Evolutionary conservation across 2,888 invertebrate species (phyloP), one percentile per base, ranked within the genome.

Genomic region (Chrysopilus asiliformis): DNA sequence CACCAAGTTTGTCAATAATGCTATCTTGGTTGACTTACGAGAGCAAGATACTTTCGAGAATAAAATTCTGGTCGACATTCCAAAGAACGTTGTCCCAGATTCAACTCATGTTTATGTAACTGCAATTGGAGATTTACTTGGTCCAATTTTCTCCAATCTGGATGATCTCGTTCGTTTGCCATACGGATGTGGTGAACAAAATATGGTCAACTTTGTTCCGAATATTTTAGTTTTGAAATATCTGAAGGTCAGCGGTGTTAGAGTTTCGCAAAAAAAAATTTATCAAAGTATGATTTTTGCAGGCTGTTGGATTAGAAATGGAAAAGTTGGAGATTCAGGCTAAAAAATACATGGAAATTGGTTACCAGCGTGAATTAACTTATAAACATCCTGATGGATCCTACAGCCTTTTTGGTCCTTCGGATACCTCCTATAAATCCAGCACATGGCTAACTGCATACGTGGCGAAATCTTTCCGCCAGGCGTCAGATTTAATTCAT

Each of bases 181-280:
- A 1, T 83, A 81, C 27, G 91, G 87, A 2, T 94, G 94, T 59
- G 89, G 95, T 1, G 86, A 89, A 57, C 90, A 93, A 59, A 95
- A n/a, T n/a, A n/a, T n/a, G n/a, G n/a, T n/a, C n/a, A n/a, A n/a
- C n/a, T n/a, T n/a, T n/a, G n/a, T n/a, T n/a, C n/a, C n/a, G n/a
- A n/a, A n/a, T n/a, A n/a, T n/a, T n/a, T n/a, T n/a, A n/a, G n/a
- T n/a, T n/a, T 93, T n/a, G n/a, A n/a, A n/a, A n/a, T n/a, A n/a
- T n/a, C n/a, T n/a, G 42, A 69, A 68, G 60, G 63, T 79, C 55
- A 49, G n/a, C n/a, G n/a, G n/a, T n/a, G n/a, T n/a, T n/a, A n/a
- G n/a, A n/a, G n/a, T n/a, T n/a, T n/a, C n/a, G n/a, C n/a, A n/a
- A n/a, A n/a, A n/a, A n/a, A n/a, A n/a, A n/a, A n/a, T n/a, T n/a